Conservation (phyloP, 53 echinoderm and acorn worm species). For the Arbacia lixula region DNA sequence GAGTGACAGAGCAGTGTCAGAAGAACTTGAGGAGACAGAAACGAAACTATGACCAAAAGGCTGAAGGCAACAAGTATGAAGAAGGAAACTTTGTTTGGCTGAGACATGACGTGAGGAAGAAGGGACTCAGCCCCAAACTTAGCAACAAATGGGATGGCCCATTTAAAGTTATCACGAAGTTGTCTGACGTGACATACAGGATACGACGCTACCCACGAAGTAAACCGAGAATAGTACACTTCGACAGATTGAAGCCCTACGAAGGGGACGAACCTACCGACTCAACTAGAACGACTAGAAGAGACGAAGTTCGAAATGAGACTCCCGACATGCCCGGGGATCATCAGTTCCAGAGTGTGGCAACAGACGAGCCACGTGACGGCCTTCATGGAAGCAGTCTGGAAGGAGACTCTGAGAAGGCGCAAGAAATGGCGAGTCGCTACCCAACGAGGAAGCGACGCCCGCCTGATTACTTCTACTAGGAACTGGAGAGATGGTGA, state of each 20-base stretch:
- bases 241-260: slow-evolving; percentile 57
- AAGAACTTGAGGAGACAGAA: slow-evolving; percentile 55
- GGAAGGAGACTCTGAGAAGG: too few species aligned
- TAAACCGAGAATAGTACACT: slow-evolving; percentile 49
- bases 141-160: slow-evolving; percentile 55
- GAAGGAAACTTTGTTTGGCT: slow-evolving; percentile 60
- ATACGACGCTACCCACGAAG: slow-evolving; percentile 32
- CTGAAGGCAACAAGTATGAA: background rate
- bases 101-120: slow-evolving; percentile 31
- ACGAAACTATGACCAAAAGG: slow-evolving; percentile 57
- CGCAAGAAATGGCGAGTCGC: too few species aligned
- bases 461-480: too few species aligned
- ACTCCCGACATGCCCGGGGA: too few species aligned
- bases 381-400: too few species aligned
- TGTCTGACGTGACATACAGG: slow-evolving; percentile 57
- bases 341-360: too few species aligned
- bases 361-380: too few species aligned
- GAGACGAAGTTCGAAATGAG: too few species aligned
- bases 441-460: too few species aligned
- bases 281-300: too few species aligned
- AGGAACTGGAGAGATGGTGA: too few species aligned
- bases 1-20: background rate
- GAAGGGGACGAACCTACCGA: too few species aligned
- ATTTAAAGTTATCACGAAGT: slow-evolving; percentile 8
- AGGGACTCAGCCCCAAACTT: slow-evolving; percentile 33